Evolutionary conservation across 2,797 vertebrate genomes (phyloP), one percentile per base, ranked within the genome.

Genomic region (Mionectes olivaceus): DNA sequence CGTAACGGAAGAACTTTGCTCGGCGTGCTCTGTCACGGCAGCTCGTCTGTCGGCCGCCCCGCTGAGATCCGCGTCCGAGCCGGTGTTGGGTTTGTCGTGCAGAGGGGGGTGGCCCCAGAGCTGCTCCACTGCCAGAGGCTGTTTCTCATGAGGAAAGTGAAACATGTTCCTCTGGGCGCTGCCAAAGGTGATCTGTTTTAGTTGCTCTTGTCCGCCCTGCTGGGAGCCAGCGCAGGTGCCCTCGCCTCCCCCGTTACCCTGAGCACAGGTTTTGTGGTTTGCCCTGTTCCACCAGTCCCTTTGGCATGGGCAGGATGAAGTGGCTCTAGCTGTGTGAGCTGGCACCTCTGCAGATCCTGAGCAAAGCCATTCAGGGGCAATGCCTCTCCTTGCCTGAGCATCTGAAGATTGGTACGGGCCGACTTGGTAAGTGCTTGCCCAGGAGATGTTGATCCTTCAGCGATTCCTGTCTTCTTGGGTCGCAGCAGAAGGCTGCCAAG

Each of bases 231-330:
- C 0, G 0, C 18, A 19, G 57, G 46, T 47, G 64, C 33, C 49
- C 37, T 50, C 11, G 35, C 46, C 37, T 81, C 43, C 33, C 46
- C 1, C 0, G 0, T 14, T 41, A 22, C 43, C 0, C 0, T 14
- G 11, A 44, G 41, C 1, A 4, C 65, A 39, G 24, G 49, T 47
- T 82, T 14, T 21, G 21, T 61, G 81, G 28, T 55, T 14, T 70
- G 81, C 19, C 52, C 49, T 70, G n/a, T n/a, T 22, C 77, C 16
- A 1, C 39, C 16, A 0, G 50, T 12, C 47, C 28, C 52, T 35
- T 30, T 15, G 49, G 64, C 4, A 2, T 5, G 55, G 76, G 43
- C 53, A 73, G 65, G 53, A 14, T 0, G 6, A 18, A 71, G 27
- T 44, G 68, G 32, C 46, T 16, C 53, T 10, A 23, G 47, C 11